These are phyloP conservation scores for Monoplex corrugatus DNA, from an alignment of 2,888 invertebrate genomes.

Conservation along the genomic window DNA sequence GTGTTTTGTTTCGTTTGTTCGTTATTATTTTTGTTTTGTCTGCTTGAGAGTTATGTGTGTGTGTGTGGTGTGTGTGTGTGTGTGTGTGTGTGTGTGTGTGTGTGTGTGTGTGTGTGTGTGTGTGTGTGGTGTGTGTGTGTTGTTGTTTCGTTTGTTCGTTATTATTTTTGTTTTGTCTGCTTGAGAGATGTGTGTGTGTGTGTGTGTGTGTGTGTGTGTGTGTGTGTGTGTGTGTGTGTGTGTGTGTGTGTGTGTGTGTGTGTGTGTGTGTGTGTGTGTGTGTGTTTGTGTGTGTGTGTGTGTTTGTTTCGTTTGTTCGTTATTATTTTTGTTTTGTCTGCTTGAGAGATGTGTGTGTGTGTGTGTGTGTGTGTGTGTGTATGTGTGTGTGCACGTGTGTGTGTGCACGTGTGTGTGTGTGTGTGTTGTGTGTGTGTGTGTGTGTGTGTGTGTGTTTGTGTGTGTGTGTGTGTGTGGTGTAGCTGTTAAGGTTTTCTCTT, in stretches of 20 bases:
- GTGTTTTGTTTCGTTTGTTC: too few species aligned
- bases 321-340: not conserved
- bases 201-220: slow-evolving; percentile 16
- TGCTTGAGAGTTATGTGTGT: too few species aligned
- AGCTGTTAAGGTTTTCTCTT: too few species aligned
- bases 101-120: slow-evolving; percentile 17
- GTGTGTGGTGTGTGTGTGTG: not conserved
- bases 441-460: not conserved
- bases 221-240: not conserved
- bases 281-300: not conserved
- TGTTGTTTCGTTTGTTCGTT: too few species aligned
- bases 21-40: too few species aligned
- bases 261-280: not conserved
- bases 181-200: not conserved
- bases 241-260: not conserved
- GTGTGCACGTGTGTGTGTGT: not conserved
- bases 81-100: not conserved
- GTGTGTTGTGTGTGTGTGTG: not conserved
- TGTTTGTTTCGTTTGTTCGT: not conserved
- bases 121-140: not conserved
- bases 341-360: not conserved
- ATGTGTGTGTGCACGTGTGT: not conserved
- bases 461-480: not conserved
- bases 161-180: too few species aligned
- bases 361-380: not conserved